These are phyloP conservation scores for Zosterops borbonicus DNA, from an alignment of 2,113 vertebrate genomes.

Conservation along the genomic window DNA sequence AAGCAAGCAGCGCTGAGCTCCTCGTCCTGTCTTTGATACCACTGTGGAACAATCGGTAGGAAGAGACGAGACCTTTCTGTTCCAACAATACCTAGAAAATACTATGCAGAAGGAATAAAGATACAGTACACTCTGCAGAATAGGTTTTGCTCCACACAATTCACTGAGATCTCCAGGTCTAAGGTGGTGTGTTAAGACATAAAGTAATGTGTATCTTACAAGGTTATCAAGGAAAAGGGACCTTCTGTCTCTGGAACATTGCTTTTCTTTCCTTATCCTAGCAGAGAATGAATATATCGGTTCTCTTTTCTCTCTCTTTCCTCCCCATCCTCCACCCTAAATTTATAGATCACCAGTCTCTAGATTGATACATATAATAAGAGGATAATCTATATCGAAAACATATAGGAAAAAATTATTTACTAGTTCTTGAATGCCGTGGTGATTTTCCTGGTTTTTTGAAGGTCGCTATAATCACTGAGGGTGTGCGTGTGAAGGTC, in stretches of 20 bases:
- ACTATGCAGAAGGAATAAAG: background rate
- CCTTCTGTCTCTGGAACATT: fast-evolving
- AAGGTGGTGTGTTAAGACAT: background rate
- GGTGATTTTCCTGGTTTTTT: background rate
- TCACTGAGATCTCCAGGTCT: background rate
- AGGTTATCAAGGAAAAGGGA: background rate
- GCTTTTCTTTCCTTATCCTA: background rate
- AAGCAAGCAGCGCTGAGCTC: background rate
- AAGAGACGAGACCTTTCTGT: background rate
- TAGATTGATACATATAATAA: background rate
- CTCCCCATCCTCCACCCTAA: fast-evolving
- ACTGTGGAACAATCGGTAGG: background rate
- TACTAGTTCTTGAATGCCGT: background rate
- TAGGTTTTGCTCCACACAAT: background rate
- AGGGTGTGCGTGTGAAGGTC: background rate
- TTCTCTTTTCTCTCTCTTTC: background rate
- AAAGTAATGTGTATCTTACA: background rate
- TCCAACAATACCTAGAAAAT: background rate
- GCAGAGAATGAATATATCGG: background rate
- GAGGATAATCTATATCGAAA: background rate
- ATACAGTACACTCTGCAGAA: background rate
- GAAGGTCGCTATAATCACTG: background rate
- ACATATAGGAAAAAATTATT: background rate
- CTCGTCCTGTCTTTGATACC: background rate
- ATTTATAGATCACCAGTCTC: background rate